Conservation (phyloP, 2,113 vertebrate genomes). For the Shinisaurus crocodilurus region DNA sequence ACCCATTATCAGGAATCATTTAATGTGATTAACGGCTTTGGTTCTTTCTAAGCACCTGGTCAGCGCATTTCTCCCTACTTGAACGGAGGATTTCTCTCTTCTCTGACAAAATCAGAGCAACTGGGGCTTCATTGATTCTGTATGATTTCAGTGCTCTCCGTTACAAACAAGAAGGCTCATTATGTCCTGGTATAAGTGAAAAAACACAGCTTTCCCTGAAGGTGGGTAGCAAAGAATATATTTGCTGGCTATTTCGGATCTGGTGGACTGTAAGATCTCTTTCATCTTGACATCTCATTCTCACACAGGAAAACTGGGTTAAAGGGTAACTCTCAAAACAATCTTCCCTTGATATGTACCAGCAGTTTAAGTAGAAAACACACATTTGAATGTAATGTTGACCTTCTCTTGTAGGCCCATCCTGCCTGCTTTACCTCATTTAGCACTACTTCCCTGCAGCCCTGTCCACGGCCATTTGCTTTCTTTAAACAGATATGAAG, state of each 20-base stretch:
- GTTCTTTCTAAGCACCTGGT: not conserved
- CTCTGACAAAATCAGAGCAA: not conserved
- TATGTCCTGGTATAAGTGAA: not conserved
- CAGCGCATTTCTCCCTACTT: not conserved
- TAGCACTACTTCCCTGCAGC: not conserved
- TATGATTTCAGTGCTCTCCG: not conserved
- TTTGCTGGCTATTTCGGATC: not conserved
- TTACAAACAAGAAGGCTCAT: not conserved
- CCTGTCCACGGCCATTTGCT: not conserved
- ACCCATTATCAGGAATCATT: not conserved
- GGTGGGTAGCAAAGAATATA: not conserved
- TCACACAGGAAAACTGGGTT: not conserved
- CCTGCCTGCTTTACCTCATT: not conserved
- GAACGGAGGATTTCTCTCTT: not conserved
- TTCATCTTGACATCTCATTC: not conserved
- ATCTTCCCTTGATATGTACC: not conserved
- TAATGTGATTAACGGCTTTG: conserved; percentile 18
- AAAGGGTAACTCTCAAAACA: not conserved
- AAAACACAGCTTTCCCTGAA: not conserved
- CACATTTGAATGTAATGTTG: not conserved
- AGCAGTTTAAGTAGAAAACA: not conserved
- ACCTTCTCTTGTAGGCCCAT: not conserved
- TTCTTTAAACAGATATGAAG: not conserved
- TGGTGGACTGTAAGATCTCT: not conserved
- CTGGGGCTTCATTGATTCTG: not conserved